Percentiles rank a stretch among this genome's conserved stretches.
phyloP scores from a whole-genome alignment of 2,888 invertebrate species.

The Papilio elwesi region DNA sequence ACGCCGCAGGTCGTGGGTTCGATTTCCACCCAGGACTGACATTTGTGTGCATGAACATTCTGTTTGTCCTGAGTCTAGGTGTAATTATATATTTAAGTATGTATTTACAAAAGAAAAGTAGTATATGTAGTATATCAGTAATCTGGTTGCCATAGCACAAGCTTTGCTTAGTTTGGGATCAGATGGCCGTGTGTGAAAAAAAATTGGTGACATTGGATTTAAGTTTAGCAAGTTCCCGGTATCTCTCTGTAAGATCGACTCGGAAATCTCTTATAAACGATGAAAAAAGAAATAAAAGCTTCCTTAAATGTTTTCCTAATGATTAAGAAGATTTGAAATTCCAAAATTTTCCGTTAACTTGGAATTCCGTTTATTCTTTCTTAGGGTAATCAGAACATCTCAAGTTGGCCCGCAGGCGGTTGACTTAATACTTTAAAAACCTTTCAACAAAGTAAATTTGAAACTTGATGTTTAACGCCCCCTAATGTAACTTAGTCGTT shows the following conservation, averaged over 20 bases:
- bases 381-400: conserved; percentile 30
- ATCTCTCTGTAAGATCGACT: neutral
- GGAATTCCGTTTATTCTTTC: conserved; percentile 33
- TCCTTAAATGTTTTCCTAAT: conserved; percentile 3
- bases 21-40: no score
- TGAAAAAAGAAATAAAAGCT: neutral
- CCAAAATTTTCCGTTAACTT: conserved; percentile 18
- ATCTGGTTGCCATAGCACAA: no score
- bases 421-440: conserved; percentile 40
- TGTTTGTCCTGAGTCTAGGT: no score
- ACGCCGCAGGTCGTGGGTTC: no score
- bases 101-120: no score
- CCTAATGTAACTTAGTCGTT: conserved; percentile 29
- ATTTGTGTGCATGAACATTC: no score
- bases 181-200: no score
- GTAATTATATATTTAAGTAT: no score
- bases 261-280: neutral
- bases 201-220: no score
- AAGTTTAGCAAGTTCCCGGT: no score
- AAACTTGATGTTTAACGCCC: conserved; percentile 35
- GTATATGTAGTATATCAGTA: no score
- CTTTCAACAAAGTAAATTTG: conserved; percentile 40
- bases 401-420: conserved; percentile 33
- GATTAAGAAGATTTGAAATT: conserved; percentile 33
- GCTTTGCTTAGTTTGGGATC: no score